phyloP scores from a whole-genome alignment of 2,113 vertebrate species.

The Lamprotornis superbus region DNA sequence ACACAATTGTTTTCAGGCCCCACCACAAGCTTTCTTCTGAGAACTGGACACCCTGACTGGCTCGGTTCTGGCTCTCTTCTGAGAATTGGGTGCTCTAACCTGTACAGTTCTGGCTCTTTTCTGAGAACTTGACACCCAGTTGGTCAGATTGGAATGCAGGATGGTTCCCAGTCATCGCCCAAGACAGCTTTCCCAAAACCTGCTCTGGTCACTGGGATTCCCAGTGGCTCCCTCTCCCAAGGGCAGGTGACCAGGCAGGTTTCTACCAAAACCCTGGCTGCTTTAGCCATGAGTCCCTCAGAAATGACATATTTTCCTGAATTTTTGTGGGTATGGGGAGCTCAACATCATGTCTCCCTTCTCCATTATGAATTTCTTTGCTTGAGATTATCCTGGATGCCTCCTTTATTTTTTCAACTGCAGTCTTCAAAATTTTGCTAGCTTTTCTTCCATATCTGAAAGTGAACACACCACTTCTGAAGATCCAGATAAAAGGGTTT shows the following conservation, averaged over 20 bases:
- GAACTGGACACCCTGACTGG: neutral
- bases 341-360: neutral
- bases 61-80: neutral
- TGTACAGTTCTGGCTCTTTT: neutral
- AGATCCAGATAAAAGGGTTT: neutral
- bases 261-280: neutral
- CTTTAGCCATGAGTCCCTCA: neutral
- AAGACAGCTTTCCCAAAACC: neutral
- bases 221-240: neutral
- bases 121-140: neutral
- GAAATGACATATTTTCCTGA: neutral
- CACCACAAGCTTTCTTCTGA: neutral
- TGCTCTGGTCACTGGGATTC: neutral
- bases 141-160: conserved; percentile 8
- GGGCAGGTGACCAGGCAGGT: neutral
- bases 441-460: neutral
- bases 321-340: neutral
- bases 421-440: neutral
- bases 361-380: neutral
- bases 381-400: neutral
- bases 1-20: neutral
- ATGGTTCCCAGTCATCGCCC: neutral
- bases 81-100: neutral
- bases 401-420: neutral
- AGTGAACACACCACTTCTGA: accelerated